Conservation (phyloP, 2,113 vertebrate species). For the Corvus hawaiiensis region DNA sequence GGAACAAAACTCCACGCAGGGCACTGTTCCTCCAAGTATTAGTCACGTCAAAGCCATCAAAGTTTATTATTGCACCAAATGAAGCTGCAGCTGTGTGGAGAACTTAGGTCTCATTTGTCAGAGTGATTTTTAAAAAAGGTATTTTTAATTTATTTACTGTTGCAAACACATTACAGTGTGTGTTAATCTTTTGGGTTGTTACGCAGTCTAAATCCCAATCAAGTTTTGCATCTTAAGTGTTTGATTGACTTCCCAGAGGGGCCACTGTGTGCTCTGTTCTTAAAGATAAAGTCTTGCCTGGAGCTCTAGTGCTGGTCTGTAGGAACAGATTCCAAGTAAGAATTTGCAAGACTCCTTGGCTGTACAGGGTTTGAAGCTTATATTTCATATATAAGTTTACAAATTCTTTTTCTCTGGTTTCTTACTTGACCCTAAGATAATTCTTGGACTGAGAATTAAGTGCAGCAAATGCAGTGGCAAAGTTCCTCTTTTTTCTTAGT, state of each 20-base stretch:
- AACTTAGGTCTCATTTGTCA: not conserved
- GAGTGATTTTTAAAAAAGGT: not conserved
- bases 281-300: not conserved
- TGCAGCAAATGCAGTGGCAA: not conserved
- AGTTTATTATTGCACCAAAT: not conserved
- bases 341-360: not conserved
- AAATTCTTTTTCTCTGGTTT: not conserved
- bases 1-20: not conserved
- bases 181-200: not conserved
- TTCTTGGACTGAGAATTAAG: not conserved
- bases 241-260: not conserved
- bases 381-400: not conserved
- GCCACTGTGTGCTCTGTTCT: not conserved
- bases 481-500: not conserved
- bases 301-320: not conserved
- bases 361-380: not conserved
- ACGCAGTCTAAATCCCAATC: rapidly evolving
- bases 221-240: not conserved
- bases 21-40: not conserved
- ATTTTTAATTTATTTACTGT: not conserved
- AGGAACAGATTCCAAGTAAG: not conserved
- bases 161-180: not conserved
- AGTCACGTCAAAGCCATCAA: not conserved
- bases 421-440: not conserved
- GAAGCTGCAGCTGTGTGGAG: not conserved